Evolutionary conservation across 2,888 invertebrate species (phyloP).

Genomic region (Lithodes maja): DNA sequence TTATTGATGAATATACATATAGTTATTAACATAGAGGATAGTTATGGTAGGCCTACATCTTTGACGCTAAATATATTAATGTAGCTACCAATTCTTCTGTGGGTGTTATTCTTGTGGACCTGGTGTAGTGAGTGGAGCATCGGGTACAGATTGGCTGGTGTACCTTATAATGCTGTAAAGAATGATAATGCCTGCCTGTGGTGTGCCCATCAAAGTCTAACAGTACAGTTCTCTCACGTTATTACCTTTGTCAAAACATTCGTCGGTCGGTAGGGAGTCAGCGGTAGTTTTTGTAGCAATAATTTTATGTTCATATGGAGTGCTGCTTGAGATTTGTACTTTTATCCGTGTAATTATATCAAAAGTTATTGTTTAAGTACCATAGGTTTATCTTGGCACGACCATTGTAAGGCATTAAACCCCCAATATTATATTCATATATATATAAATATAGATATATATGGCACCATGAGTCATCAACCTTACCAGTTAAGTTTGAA

Average conservation of each 20-base stretch:
- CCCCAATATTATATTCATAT: background rate
- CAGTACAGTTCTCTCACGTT: conserved; percentile 14
- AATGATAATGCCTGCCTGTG: conserved; percentile 46
- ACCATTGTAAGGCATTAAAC: conserved; percentile 56
- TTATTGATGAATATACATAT: no score
- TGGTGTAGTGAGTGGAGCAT: no score
- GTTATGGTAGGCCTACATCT: no score
- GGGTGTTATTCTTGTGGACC: no score
- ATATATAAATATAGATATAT: conserved; percentile 18
- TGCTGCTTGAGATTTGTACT: conserved; percentile 47
- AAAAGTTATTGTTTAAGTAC: conserved; percentile 15
- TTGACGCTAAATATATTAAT: no score
- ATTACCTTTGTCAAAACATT: conserved; percentile 28
- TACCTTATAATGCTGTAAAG: conserved; percentile 33
- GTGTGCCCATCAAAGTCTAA: conserved; percentile 44
- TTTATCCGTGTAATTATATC: conserved; percentile 27
- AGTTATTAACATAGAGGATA: no score
- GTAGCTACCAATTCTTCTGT: no score
- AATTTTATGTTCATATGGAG: conserved; percentile 37
- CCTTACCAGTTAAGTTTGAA: conserved; percentile 52
- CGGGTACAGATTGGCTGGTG: no score
- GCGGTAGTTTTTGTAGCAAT: conserved; percentile 39
- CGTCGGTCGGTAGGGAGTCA: conserved; percentile 21
- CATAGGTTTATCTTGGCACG: conserved; percentile 28
- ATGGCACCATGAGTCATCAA: conserved; percentile 42